Percentiles rank a stretch among this genome's conserved stretches.
phyloP scores from a whole-genome alignment of 2,888 invertebrate genomes.

The Pterostichus madidus region DNA sequence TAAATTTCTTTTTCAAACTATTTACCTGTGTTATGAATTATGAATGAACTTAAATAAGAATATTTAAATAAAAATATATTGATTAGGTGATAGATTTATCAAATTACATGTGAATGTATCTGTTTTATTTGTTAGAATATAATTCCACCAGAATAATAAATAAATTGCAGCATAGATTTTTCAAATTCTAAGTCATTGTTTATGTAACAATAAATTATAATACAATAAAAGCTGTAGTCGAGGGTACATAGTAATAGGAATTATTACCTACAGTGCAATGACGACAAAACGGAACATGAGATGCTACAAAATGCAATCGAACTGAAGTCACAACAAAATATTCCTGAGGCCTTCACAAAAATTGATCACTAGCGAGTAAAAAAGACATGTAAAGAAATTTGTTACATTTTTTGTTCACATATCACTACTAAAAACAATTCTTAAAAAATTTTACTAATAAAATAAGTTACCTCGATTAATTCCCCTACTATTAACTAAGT shows the following conservation, averaged over 20 bases:
- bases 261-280: constrained; percentile 65
- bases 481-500: constrained; percentile 66
- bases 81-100: constrained; percentile 41
- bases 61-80: constrained; percentile 10
- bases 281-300: constrained; percentile 60
- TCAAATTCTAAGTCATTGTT: constrained; percentile 63
- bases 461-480: constrained; percentile 64
- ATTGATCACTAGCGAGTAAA: constrained; percentile 51
- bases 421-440: constrained; percentile 49
- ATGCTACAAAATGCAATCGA: constrained; percentile 59
- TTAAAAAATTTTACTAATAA: constrained; percentile 59
- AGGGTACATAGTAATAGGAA: constrained; percentile 63
- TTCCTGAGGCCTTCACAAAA: constrained; percentile 64
- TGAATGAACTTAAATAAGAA: neutral
- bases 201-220: constrained; percentile 67
- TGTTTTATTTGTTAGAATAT: constrained; percentile 76
- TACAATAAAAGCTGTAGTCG: constrained; percentile 67
- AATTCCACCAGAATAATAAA: constrained; percentile 76
- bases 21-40: too few species aligned
- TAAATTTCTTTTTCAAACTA: too few species aligned
- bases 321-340: constrained; percentile 55
- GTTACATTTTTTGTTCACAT: constrained; percentile 40
- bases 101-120: constrained; percentile 62
- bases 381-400: constrained; percentile 40
- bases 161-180: constrained; percentile 75